Percentiles rank a stretch among this genome's conserved stretches.
phyloP scores from a whole-genome alignment of 2,888 invertebrate species.

The Lomographa bimaculata region DNA sequence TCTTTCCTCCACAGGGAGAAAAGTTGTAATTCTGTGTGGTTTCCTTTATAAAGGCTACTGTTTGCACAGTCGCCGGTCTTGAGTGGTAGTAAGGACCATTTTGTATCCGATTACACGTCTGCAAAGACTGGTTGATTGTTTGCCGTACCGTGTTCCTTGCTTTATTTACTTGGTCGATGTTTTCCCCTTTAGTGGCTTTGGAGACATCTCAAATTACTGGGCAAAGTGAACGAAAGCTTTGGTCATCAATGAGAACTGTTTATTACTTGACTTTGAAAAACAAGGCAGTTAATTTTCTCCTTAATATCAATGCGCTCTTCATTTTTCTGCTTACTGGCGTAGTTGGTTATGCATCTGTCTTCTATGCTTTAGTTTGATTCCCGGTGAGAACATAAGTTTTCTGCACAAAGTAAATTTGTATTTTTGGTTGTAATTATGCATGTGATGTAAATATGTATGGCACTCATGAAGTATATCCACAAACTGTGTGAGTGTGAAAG shows the following conservation, averaged over 20 bases:
- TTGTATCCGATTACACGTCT: constrained; percentile 72
- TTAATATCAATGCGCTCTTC: constrained; percentile 1
- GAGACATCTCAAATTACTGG: constrained; percentile 58
- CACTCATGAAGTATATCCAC: too few species aligned
- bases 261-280: constrained; percentile 14
- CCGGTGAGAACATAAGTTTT: too few species aligned
- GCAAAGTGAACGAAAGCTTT: constrained; percentile 39
- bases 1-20: constrained; percentile 38
- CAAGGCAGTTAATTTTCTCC: constrained; percentile 8
- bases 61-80: constrained; percentile 49
- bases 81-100: constrained; percentile 57
- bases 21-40: constrained; percentile 58
- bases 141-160: constrained; percentile 51
- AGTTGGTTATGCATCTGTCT: too few species aligned
- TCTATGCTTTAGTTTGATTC: too few species aligned
- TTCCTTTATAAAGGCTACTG: constrained; percentile 54
- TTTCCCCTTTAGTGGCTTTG: constrained; percentile 54
- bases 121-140: constrained; percentile 63
- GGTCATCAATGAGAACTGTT: constrained; percentile 28
- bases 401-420: too few species aligned
- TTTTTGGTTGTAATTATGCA: too few species aligned
- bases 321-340: too few species aligned
- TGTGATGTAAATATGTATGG: too few species aligned
- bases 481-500: too few species aligned
- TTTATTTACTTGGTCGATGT: constrained; percentile 66